Conservation (phyloP, 2,888 invertebrate species). For the Syrphus vitripennis region DNA sequence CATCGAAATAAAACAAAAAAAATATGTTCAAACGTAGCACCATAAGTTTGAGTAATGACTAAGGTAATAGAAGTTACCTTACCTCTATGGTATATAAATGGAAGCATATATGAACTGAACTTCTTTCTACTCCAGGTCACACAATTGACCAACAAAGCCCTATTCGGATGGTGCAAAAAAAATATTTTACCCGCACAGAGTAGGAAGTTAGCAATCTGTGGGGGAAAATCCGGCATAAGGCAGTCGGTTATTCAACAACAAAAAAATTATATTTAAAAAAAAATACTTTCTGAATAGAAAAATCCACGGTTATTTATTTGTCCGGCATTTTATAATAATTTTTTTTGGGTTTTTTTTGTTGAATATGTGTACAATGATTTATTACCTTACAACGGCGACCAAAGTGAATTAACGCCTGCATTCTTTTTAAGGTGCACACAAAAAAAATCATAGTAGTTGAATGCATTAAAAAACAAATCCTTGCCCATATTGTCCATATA, state of each 20-base stretch:
- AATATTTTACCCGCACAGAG: not conserved
- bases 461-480: not conserved
- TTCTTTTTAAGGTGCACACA: conserved; percentile 15
- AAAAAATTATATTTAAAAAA: not conserved
- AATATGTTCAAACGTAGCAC: not conserved
- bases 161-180: not conserved
- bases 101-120: not conserved
- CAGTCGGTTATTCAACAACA: not conserved
- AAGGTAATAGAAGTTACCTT: not conserved
- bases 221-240: not conserved
- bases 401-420: conserved; percentile 32
- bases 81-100: not conserved
- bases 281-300: conserved; percentile 22
- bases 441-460: conserved; percentile 2
- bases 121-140: not conserved
- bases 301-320: conserved; percentile 51
- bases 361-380: conserved; percentile 15
- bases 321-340: not conserved
- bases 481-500: not conserved
- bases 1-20: not conserved
- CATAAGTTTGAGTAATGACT: conserved; percentile 11
- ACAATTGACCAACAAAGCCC: conserved; percentile 22
- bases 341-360: not conserved
- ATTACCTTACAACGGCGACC: conserved; percentile 26
- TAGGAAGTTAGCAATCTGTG: conserved; percentile 13